A percentile compares a stretch with the other conserved stretches of the same genome.
phyloP scores from a whole-genome alignment of 2,888 invertebrate species.

The Pteria penguin region DNA sequence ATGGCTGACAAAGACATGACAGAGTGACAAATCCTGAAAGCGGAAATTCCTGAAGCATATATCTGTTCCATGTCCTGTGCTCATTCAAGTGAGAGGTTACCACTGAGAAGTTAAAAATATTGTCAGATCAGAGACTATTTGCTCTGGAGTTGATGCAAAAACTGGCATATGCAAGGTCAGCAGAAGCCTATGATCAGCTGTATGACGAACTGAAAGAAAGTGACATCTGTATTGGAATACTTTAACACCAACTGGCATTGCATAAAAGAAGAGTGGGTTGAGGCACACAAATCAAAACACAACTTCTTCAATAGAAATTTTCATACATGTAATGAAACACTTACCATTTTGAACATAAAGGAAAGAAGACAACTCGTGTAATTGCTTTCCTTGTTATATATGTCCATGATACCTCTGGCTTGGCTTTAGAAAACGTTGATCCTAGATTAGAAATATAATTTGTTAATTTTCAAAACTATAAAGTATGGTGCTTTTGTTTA shows the following conservation, averaged over 20 bases:
- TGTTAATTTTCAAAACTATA: too few species aligned
- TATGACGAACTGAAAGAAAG: neutral
- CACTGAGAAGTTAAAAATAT: neutral
- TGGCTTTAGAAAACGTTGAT: slow-evolving; percentile 96
- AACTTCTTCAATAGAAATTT: too few species aligned
- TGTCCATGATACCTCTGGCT: slow-evolving; percentile 93
- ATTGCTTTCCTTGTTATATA: slow-evolving; percentile 92
- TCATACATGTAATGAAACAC: slow-evolving; percentile 19
- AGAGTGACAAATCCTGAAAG: slow-evolving; percentile 33
- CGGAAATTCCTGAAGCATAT: slow-evolving; percentile 43
- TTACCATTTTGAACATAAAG: slow-evolving; percentile 91
- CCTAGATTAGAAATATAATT: slow-evolving; percentile 86
- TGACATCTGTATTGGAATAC: neutral
- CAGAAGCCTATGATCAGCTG: neutral
- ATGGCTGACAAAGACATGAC: slow-evolving; percentile 53
- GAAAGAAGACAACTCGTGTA: slow-evolving; percentile 90
- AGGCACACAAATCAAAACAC: neutral
- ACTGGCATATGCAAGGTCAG: neutral
- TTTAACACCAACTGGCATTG: slow-evolving; percentile 10
- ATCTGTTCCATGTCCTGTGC: slow-evolving; percentile 47
- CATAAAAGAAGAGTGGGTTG: slow-evolving; percentile 10
- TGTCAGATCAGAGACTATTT: neutral
- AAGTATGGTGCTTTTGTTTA: too few species aligned
- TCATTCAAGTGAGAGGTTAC: slow-evolving; percentile 34
- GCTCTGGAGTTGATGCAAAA: neutral